Conservation (phyloP, 1,140 invertebrate genomes). For the Bombyx mandarina region DNA sequence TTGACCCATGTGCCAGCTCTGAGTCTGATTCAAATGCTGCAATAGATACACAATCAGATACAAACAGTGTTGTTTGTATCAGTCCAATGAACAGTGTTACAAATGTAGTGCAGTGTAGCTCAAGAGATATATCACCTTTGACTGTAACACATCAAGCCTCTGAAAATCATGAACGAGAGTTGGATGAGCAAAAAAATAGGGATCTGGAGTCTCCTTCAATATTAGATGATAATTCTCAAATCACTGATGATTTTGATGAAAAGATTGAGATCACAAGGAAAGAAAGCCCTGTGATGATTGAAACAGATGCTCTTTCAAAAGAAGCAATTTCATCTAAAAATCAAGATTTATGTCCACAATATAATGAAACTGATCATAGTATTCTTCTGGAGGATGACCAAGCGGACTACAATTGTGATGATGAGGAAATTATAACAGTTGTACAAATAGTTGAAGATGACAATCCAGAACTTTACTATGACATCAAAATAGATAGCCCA, state of each 20-base stretch:
- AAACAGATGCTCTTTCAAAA: conserved; percentile 1
- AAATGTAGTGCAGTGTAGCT: conserved; percentile 22
- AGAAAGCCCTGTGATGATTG: neutral
- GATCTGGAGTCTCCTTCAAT: conserved; percentile 3
- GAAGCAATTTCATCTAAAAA: neutral
- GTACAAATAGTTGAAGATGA: conserved; percentile 68
- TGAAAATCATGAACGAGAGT: conserved; percentile 5
- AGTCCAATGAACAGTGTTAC: conserved; percentile 36
- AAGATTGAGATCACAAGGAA: neutral
- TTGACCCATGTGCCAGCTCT: conserved; percentile 63
- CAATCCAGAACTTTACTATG: conserved; percentile 55
- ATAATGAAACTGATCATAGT: conserved; percentile 5
- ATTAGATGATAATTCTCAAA: conserved; percentile 3
- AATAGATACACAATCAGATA: conserved; percentile 45
- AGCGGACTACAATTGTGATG: conserved; percentile 47
- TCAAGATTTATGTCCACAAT: neutral
- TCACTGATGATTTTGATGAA: neutral
- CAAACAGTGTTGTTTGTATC: conserved; percentile 32
- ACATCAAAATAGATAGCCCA: conserved; percentile 55
- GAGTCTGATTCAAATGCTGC: conserved; percentile 66
- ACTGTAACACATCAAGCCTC: neutral
- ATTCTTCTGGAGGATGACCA: conserved; percentile 34
- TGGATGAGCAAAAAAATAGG: conserved; percentile 1
- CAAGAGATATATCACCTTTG: conserved; percentile 35
- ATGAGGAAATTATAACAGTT: conserved; percentile 66